These are phyloP conservation scores for Drosophila truncata DNA, from an alignment of 1,140 invertebrate genomes.

Conservation along the genomic window DNA sequence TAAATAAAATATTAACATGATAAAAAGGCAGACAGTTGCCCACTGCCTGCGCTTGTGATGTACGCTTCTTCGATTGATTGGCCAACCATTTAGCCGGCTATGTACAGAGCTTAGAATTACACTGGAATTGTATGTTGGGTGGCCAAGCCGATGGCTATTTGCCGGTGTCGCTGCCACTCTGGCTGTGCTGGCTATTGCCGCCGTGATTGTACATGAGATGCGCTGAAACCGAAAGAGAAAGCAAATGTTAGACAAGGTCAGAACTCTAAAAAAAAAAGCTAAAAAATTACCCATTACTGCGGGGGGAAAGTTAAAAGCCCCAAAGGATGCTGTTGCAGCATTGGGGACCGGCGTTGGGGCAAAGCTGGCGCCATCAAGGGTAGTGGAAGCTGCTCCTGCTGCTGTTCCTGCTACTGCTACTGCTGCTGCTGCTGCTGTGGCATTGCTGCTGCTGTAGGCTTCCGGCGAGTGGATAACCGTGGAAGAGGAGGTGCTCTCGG, in stretches of 20 bases:
- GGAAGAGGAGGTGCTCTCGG: conserved; percentile 25
- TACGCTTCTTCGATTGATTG: conserved; percentile 7
- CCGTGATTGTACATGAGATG: conserved; percentile 76
- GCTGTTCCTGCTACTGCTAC: background rate
- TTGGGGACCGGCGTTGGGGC: conserved; percentile 26
- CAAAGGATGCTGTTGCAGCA: conserved; percentile 41
- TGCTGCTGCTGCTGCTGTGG: conserved; percentile 7
- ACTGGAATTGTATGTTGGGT: conserved; percentile 39
- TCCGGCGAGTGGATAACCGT: conserved; percentile 36
- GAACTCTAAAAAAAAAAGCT: too few relatives aligned
- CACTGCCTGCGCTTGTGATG: conserved; percentile 25
- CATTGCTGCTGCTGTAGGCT: conserved; percentile 9
- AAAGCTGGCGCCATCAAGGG: conserved; percentile 21
- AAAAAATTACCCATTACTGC: conserved; percentile 74
- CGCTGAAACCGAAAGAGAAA: conserved; percentile 36
- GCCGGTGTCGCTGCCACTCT: conserved; percentile 59
- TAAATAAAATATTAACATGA: conserved; percentile 44
- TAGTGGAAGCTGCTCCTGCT: background rate
- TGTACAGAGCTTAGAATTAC: conserved; percentile 49
- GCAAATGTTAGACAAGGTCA: background rate
- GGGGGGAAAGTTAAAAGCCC: conserved; percentile 61
- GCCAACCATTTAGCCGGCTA: conserved; percentile 13
- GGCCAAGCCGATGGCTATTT: conserved; percentile 59
- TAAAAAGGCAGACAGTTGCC: conserved; percentile 10
- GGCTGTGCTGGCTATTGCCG: conserved; percentile 62